Evolutionary conservation across 2,888 invertebrate genomes (phyloP).

Genomic region (Sympetrum striolatum): DNA sequence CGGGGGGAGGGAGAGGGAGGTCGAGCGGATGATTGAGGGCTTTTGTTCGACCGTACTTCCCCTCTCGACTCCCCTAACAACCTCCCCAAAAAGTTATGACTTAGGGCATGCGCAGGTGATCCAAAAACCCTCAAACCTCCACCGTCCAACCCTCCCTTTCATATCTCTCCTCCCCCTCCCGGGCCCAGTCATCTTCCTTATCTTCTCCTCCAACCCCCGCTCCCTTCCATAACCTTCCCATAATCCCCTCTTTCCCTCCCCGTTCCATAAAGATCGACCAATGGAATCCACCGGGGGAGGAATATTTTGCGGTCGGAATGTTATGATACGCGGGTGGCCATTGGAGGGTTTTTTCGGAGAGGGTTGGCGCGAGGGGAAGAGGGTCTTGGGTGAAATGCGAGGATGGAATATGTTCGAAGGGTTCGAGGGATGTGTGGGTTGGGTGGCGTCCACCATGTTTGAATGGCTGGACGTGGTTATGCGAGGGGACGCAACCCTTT

Average conservation of each 20-base stretch:
- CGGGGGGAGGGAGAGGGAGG: not conserved
- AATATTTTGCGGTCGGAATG: constrained; percentile 41
- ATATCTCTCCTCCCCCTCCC: not conserved
- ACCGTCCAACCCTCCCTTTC: not conserved
- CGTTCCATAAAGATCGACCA: constrained; percentile 28
- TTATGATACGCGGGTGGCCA: constrained; percentile 35
- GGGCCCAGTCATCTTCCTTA: not conserved
- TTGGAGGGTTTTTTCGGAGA: not conserved
- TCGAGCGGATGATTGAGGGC: constrained; percentile 40
- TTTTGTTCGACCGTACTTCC: constrained; percentile 34
- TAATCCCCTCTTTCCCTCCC: not conserved
- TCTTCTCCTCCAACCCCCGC: not conserved
- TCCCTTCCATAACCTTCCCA: not conserved
- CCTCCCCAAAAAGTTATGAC: constrained; percentile 32
- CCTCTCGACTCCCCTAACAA: not conserved
- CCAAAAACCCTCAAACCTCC: not conserved
- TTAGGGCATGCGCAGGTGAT: constrained; percentile 37
- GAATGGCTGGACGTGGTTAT: constrained; percentile 14
- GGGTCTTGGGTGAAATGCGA: not conserved
- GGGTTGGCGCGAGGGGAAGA: constrained; percentile 1
- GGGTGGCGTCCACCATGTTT: not conserved
- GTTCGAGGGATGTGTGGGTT: not conserved
- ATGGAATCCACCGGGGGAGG: constrained; percentile 33
- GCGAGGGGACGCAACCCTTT: not conserved
- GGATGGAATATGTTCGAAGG: not conserved